A percentile compares a stretch with the other conserved stretches of the same genome.
Evolutionary conservation across 2,888 invertebrate species (phyloP).

Genomic region (Erebia epiphron): DNA sequence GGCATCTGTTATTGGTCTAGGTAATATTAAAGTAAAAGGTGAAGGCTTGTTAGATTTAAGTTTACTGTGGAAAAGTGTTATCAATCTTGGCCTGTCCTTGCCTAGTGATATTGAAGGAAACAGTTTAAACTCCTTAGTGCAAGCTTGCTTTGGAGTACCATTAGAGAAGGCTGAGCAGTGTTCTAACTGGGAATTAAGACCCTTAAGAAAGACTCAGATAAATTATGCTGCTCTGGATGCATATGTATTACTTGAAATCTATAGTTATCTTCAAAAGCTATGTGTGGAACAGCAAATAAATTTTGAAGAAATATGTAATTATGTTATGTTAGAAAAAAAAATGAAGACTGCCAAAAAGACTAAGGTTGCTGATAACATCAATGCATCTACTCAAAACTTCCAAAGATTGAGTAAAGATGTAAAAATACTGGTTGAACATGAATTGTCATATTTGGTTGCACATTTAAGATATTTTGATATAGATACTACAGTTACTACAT

Average conservation of each 20-base stretch:
- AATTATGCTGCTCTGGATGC: slow-evolving; percentile 95
- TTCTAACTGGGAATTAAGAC: slow-evolving; percentile 95
- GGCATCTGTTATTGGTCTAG: slow-evolving; percentile 64
- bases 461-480: slow-evolving; percentile 77
- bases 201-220: slow-evolving; percentile 89
- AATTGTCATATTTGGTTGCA: slow-evolving; percentile 57
- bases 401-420: slow-evolving; percentile 55
- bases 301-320: slow-evolving; percentile 85
- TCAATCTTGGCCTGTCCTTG: slow-evolving; percentile 61
- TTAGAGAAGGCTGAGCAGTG: slow-evolving; percentile 95
- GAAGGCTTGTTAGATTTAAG: slow-evolving; percentile 75
- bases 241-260: slow-evolving; percentile 91
- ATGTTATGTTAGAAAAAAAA: slow-evolving; percentile 81
- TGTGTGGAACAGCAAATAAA: slow-evolving; percentile 78
- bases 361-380: slow-evolving; percentile 57
- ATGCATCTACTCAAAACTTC: slow-evolving; percentile 44
- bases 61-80: slow-evolving; percentile 68
- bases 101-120: slow-evolving; percentile 80
- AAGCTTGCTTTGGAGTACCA: slow-evolving; percentile 88
- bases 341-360: slow-evolving; percentile 71
- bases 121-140: slow-evolving; percentile 89
- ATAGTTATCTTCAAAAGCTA: slow-evolving; percentile 83
- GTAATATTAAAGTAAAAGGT: slow-evolving; percentile 72
- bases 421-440: slow-evolving; percentile 65
- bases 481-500: slow-evolving; percentile 85